Base-by-base conservation (phyloP, 2,888 invertebrate species). In the Epinotia nisella region DNA sequence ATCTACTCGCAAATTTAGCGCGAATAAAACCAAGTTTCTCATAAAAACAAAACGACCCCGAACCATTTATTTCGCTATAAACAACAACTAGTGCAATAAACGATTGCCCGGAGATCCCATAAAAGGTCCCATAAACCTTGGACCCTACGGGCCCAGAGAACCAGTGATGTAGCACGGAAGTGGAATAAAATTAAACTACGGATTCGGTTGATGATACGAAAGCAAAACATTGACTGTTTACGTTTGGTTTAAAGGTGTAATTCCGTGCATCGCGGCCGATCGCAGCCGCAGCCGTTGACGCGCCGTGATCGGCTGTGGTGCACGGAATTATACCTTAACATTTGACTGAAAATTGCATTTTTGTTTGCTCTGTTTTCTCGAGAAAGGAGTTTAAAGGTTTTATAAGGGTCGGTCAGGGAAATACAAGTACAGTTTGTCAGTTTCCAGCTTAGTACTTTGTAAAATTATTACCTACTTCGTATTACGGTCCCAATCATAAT, bases 81-180 rank as follows among this genome's bases (percentile, higher is more conserved):
- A 72, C 72, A 72, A 68, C 67, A 68, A 72, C 72, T 72, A 72
- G 67, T 67, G 72, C 67, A 62, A 72, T 72, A 67, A 72, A 72
- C 67, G 56, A 67, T 72, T 45, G 39, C 65, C 53, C 41, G 56
- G 61, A 68, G 72, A 72, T 60, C 72, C 72, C 61, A 56, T 68
- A 72, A 72, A 72, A 41, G 71, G 55, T 61, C n/a, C 71, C 72
- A 67, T 72, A 72, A 72, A 72, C 67, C 67, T 62, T 53, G 71
- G 64, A 70, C 70, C 65, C 58, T 53, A 56, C 66, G 55, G 66
- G n/a, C 19, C 66, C 53, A 10, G 3, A 15, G 49, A 29, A 66
- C 59, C 71, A 49, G 21, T 24, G 49, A 64, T 59, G 66, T 45
- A 35, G 55, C 60, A 61, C 65, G 41, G 59, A 49, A 51, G 35